Evolutionary conservation across 2,888 invertebrate species (phyloP).

Genomic region (Thecocarcelia acutangulata): DNA sequence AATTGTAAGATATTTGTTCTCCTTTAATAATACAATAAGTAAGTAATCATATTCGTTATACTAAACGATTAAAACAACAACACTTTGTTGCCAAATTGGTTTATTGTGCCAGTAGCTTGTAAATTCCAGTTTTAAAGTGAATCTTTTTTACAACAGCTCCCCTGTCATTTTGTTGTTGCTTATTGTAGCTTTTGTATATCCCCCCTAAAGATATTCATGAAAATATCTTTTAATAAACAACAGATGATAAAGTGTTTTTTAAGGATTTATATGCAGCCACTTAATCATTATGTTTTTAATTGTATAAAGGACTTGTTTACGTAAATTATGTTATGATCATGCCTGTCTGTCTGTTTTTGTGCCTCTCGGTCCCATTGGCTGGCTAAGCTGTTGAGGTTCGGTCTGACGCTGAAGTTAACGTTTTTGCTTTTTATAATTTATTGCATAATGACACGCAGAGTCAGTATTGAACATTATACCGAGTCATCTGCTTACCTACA

Average conservation of each 20-base stretch:
- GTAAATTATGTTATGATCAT: slow-evolving; percentile 63
- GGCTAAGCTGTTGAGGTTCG: not conserved
- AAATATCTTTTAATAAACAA: slow-evolving; percentile 28
- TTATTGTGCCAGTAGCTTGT: slow-evolving; percentile 60
- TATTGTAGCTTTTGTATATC: not conserved
- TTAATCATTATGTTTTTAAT: slow-evolving; percentile 68
- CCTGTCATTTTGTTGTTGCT: not conserved
- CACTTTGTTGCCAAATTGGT: slow-evolving; percentile 50
- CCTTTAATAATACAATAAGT: not conserved
- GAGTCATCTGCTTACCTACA: no score
- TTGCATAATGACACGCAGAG: slow-evolving; percentile 57
- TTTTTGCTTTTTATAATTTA: slow-evolving; percentile 54
- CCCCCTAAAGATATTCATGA: slow-evolving; percentile 9
- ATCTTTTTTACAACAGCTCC: slow-evolving; percentile 4
- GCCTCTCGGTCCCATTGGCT: not conserved
- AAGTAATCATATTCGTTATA: not conserved
- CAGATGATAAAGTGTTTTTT: slow-evolving; percentile 58
- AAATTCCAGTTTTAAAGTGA: slow-evolving; percentile 43
- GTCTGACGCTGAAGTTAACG: slow-evolving; percentile 8
- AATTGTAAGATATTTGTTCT: not conserved
- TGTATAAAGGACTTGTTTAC: slow-evolving; percentile 65
- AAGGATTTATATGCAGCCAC: slow-evolving; percentile 61
- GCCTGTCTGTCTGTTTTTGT: slow-evolving; percentile 10
- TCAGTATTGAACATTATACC: not conserved
- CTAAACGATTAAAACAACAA: not conserved